Percentiles rank a stretch among this genome's conserved stretches.
phyloP scores from a whole-genome alignment of 2,888 invertebrate genomes.

The Physocephala rufipes region DNA sequence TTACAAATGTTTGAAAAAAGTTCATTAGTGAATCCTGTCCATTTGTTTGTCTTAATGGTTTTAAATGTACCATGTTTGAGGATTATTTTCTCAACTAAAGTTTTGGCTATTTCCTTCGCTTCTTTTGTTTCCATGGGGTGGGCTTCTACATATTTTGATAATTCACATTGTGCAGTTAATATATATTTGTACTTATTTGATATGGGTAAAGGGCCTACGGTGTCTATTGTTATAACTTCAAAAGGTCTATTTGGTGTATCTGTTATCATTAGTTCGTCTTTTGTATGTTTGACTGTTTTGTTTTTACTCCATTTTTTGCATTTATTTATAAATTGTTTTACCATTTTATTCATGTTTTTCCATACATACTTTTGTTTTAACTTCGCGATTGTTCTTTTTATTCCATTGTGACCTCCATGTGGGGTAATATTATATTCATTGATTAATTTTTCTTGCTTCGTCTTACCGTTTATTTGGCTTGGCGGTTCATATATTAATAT shows the following conservation, averaged over 20 bases:
- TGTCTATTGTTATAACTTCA: background rate
- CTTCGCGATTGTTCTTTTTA: no score
- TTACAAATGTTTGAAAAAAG: conserved; percentile 23
- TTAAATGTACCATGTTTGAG: background rate
- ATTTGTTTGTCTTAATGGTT: background rate
- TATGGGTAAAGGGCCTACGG: background rate
- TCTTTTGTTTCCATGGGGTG: background rate
- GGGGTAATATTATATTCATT: background rate
- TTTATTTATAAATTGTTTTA: background rate
- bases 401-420: no score
- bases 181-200: background rate
- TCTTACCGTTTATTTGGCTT: background rate
- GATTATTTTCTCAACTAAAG: background rate
- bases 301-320: background rate
- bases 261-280: background rate
- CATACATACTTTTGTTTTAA: background rate
- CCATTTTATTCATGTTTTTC: conserved; percentile 15
- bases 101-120: background rate
- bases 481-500: background rate
- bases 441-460: background rate
- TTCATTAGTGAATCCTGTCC: conserved; percentile 29
- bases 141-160: conserved; percentile 1
- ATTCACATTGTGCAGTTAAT: background rate
- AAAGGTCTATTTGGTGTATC: background rate
- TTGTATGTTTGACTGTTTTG: conserved; percentile 8